Percentiles rank a stretch among this genome's conserved stretches.
phyloP scores from a whole-genome alignment of 2,113 vertebrate species.

The Pachycephala philippinensis region DNA sequence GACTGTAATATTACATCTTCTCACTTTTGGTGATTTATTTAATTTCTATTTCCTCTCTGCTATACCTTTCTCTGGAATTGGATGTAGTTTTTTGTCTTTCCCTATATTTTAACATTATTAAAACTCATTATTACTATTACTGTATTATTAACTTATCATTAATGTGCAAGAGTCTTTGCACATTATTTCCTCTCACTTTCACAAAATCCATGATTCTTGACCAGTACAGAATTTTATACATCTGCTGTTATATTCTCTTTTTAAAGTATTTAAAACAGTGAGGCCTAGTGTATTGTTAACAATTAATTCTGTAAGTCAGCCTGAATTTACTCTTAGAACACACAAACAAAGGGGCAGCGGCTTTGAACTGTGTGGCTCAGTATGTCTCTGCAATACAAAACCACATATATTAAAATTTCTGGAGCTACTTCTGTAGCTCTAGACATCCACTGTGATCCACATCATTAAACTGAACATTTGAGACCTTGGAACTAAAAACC shows the following conservation, averaged over 20 bases:
- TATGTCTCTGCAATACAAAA: neutral
- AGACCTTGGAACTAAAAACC: fast-evolving
- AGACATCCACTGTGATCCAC: neutral
- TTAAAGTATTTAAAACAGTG: neutral
- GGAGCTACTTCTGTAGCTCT: neutral
- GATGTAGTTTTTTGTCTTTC: neutral
- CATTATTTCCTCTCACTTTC: neutral
- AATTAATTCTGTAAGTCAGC: neutral
- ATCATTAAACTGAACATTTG: neutral
- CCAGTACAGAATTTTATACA: neutral
- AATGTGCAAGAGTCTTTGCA: neutral
- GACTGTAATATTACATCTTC: neutral
- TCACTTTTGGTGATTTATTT: neutral
- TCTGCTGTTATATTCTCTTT: neutral
- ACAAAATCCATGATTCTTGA: neutral
- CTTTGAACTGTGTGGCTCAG: neutral
- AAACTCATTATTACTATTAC: neutral
- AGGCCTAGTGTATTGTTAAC: neutral
- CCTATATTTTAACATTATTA: neutral
- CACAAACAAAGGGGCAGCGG: neutral
- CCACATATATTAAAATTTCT: neutral
- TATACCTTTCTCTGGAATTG: neutral
- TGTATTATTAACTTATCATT: neutral
- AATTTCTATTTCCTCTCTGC: neutral
- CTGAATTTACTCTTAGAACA: neutral